Evolutionary conservation across 2,888 invertebrate species (phyloP), one percentile per base, ranked within the genome.

Genomic region (Allolobophora icterica): DNA sequence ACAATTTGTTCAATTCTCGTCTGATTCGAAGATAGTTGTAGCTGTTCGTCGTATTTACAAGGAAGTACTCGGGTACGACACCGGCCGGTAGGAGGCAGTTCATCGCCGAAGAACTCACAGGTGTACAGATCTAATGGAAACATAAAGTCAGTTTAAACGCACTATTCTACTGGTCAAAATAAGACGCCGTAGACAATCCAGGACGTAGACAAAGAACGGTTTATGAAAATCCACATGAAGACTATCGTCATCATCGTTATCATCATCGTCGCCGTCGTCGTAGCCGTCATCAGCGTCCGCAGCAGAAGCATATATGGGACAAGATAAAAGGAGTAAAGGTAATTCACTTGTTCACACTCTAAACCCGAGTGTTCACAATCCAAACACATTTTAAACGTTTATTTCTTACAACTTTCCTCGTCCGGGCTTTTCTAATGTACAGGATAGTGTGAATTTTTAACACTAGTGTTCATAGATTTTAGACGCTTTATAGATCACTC

Each of bases 41-140:
- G 71, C 71, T 71, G 71, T 0, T 71, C 71, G 71, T 71, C 71
- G 71, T 71, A 8, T 71, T 71, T 13, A 6, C 19, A 30, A 71
- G 71, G 71, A 71, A 71, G 71, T 71, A 71, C n/a, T 71, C 71
- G 30, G 71, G 71, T n/a, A 71, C 71, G 30, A 71, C 71, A 71
- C 71, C 71, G 71, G 71, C 71, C 71, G 71, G 71, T n/a, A 71
- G 71, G 71, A 71, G 71, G 71, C 71, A 71, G n/a, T 71, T 71
- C 71, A 71, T 71, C n/a, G n/a, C n/a, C 71, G 71, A n/a, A 17
- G 71, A 30, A n/a, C n/a, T 71, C 71, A 71, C 71, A 30, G 71
- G 30, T 8, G n/a, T n/a, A 71, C 71, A 71, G 6, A 8, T 11
- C 71, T 71, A 71, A 71, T 8, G 52, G 30, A n/a, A n/a, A n/a